A percentile compares a stretch with the other conserved stretches of the same genome.
These are phyloP conservation scores for Phainopepla nitens DNA, from an alignment of 2,113 vertebrate species.

Conservation along the genomic window DNA sequence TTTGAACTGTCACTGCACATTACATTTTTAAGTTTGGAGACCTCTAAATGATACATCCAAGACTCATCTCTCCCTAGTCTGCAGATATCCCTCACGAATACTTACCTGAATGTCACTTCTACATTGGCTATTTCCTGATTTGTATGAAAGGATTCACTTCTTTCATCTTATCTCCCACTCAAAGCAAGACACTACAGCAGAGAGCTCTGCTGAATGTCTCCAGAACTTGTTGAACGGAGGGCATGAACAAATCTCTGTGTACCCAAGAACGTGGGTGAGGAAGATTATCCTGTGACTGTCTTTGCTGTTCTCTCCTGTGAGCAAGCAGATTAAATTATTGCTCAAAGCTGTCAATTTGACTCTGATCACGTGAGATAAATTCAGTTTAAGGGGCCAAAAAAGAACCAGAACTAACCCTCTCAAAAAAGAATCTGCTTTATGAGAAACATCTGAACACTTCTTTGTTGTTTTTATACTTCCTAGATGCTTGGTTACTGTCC, in stretches of 20 bases:
- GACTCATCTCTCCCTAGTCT: background rate
- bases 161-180: background rate
- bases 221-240: background rate
- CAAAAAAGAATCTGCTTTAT: conserved; percentile 28
- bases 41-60: background rate
- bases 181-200: background rate
- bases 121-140: background rate
- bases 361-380: conserved; percentile 41
- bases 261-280: background rate
- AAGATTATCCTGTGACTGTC: background rate
- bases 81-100: background rate
- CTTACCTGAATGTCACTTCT: background rate
- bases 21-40: background rate
- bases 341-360: conserved; percentile 20
- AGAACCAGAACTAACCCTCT: background rate
- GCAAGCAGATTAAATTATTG: background rate
- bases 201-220: background rate
- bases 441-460: conserved; percentile 55
- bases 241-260: background rate
- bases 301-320: background rate
- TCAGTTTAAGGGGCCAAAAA: background rate
- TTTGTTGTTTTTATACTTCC: conserved; percentile 62
- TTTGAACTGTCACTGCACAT: background rate
- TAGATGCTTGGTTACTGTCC: conserved; percentile 50
- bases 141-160: background rate